Conservation (phyloP, 1,140 invertebrate genomes). For the Dinothrombium tinctorium region DNA sequence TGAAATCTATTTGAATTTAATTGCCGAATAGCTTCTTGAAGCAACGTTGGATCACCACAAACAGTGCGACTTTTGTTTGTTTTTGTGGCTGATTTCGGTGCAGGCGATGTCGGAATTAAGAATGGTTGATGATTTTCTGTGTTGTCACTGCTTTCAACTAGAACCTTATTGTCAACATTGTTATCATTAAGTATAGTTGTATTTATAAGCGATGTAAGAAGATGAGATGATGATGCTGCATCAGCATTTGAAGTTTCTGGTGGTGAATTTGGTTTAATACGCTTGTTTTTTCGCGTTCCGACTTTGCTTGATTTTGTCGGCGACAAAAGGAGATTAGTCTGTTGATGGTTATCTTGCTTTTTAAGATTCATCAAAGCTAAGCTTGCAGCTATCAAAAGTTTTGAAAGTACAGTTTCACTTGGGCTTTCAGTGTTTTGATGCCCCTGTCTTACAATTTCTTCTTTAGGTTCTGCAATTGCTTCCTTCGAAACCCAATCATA, state of each 20-base stretch:
- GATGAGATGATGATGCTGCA: neutral
- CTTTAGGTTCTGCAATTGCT: neutral
- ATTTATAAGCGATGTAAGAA: neutral
- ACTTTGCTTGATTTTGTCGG: neutral
- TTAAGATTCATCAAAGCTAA: conserved; percentile 5
- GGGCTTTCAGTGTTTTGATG: neutral
- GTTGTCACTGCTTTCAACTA: neutral
- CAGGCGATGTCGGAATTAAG: neutral
- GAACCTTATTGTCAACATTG: neutral
- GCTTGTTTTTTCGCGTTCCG: neutral
- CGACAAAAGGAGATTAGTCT: neutral
- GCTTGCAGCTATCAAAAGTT: conserved; percentile 6
- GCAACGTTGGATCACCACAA: conserved; percentile 1
- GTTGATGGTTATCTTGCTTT: neutral
- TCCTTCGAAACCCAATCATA: conserved; percentile 4
- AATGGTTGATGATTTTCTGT: neutral
- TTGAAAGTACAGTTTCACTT: conserved; percentile 1
- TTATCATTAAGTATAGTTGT: neutral
- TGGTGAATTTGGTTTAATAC: neutral
- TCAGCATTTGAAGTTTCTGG: neutral
- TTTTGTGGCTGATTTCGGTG: neutral
- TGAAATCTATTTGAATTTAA: conserved; percentile 3
- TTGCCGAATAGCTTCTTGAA: conserved; percentile 4
- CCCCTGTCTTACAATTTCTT: neutral
- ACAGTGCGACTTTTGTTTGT: neutral